phyloP scores from a whole-genome alignment of 2,888 invertebrate species.

The Amaurobius ferox region DNA sequence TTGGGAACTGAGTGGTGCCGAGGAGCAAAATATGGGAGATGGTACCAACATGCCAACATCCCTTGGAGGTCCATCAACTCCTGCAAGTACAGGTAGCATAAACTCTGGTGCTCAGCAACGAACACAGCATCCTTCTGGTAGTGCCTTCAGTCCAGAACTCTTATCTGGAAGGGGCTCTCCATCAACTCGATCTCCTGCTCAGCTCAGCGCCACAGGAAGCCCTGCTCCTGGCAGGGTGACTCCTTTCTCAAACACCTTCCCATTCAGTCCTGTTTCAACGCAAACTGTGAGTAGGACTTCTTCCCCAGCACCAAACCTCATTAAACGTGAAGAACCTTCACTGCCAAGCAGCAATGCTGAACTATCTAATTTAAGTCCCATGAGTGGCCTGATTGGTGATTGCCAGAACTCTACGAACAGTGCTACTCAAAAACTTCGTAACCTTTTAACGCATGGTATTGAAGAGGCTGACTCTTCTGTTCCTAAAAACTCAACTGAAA shows the following conservation, averaged over 20 bases:
- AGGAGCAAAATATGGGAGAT: constrained; percentile 23
- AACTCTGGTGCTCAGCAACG: constrained; percentile 35
- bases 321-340: constrained; percentile 43
- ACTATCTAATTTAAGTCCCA: constrained; percentile 44
- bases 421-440: constrained; percentile 78
- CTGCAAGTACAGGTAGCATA: constrained; percentile 37
- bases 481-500: constrained; percentile 49
- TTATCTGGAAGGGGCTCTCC: constrained; percentile 58
- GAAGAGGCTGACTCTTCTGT: constrained; percentile 68
- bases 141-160: constrained; percentile 70
- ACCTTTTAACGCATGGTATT: constrained; percentile 79
- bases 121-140: constrained; percentile 48
- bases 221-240: constrained; percentile 79
- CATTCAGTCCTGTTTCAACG: constrained; percentile 81
- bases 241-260: constrained; percentile 80
- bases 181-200: constrained; percentile 44
- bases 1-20: constrained; percentile 60
- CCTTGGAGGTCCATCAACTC: constrained; percentile 45
- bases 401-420: constrained; percentile 33
- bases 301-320: constrained; percentile 47
- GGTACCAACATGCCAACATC: constrained; percentile 21
- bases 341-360: constrained; percentile 19
- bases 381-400: constrained; percentile 36
- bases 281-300: constrained; percentile 56
- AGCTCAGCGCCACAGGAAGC: constrained; percentile 76